A percentile compares a stretch with the other conserved stretches of the same genome.
Evolutionary conservation across 1,140 invertebrate species (phyloP).

Genomic region (Temnothorax longispinosus): DNA sequence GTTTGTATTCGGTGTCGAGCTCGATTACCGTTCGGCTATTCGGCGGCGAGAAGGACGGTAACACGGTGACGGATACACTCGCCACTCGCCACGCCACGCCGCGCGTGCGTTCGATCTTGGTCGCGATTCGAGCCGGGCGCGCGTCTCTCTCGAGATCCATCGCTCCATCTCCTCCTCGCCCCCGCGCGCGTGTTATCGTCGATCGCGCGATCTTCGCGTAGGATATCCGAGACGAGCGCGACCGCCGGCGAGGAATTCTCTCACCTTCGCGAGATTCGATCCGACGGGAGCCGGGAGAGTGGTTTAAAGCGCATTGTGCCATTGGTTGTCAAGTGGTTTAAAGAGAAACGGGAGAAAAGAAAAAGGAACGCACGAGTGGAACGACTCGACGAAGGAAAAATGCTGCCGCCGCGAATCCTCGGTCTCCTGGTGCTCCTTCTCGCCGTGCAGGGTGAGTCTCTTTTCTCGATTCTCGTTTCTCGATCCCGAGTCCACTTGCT

Average conservation of each 20-base stretch:
- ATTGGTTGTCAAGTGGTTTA: constrained; percentile 65
- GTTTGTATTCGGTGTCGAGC: constrained; percentile 77
- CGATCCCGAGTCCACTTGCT: no score
- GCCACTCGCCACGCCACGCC: not conserved
- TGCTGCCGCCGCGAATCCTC: constrained; percentile 64
- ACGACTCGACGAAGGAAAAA: constrained; percentile 23
- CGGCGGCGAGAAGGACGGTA: not conserved
- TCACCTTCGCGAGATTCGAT: not conserved
- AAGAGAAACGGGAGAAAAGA: not conserved
- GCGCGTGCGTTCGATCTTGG: constrained; percentile 33
- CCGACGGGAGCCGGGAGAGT: not conserved
- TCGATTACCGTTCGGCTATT: constrained; percentile 17
- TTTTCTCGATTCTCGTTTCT: not conserved
- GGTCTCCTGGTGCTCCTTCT: constrained; percentile 66
- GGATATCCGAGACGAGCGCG: not conserved
- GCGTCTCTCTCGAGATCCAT: not conserved
- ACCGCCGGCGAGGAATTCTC: not conserved
- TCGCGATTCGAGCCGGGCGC: not conserved
- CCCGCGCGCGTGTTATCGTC: not conserved
- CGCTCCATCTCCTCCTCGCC: not conserved
- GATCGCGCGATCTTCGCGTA: not conserved
- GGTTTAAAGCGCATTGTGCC: constrained; percentile 60
- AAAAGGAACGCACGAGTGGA: not conserved
- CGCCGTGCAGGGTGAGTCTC: constrained; percentile 56
- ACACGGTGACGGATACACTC: not conserved